Base-by-base conservation (phyloP, 2,888 invertebrate species). In the Pogonocherus hispidulus region DNA sequence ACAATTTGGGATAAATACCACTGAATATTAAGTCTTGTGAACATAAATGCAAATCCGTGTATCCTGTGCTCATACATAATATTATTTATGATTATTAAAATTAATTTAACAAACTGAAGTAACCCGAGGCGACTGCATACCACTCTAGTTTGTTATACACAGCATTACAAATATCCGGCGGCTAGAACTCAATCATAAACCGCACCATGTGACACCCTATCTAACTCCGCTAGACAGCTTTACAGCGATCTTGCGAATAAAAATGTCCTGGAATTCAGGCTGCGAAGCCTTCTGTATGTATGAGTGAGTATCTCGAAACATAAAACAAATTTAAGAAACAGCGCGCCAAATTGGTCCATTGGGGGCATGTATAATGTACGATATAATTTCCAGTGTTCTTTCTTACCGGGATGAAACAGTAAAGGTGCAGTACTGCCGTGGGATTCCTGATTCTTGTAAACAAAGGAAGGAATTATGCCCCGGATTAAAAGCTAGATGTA, bases 261-360 rank as follows among this genome's bases (percentile, higher is more conserved):
- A 67, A 63, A 67, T 67, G 63, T 44, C 56, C 19, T 44, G n/a
- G 27, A 54, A 60, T 35, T 54, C 52, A 44, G 27, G 46, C 41
- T 20, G 52, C 32, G 54, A n/a, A 20, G 60, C 63, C 57, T 63
- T 65, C 66, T 65, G 75, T 75, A 75, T 75, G 72, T 70, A 74
- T 71, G 73, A 73, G 60, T 66, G 66, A 52, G 60, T 62, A 62
- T 71, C 70, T 69, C 63, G 57, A 60, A 63, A 66, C 70, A 72
- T 74, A 71, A 73, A 76, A 69, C 76, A 74, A 76, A 76, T 76
- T 76, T 73, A 67, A 74, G 66, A 69, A 73, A 76, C 71, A 67
- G 67, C 68, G 57, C 59, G 62, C 64, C 63, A 71, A 76, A 76
- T 70, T 76, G 71, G 59, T 66, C 76, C 69, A 59, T 41, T 52